Evolutionary conservation across 2,113 vertebrate species (phyloP), one percentile per base, ranked within the genome.

Genomic region (Rallus limicola): DNA sequence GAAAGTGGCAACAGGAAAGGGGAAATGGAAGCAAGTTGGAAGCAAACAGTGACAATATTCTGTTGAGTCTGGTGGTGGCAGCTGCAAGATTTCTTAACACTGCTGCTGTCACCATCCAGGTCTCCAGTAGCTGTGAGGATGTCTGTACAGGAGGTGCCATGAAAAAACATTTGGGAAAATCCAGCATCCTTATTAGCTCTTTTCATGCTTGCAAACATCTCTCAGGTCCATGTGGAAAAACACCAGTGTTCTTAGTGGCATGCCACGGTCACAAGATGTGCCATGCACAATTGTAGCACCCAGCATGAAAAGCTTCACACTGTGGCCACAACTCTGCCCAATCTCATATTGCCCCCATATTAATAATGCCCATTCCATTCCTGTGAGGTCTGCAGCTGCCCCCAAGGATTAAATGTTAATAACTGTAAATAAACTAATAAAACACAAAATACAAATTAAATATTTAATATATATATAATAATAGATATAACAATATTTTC

Each of bases 291-390:
- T 42, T 7, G 26, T 20, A 46, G 34, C 36, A n/a, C 48, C 42
- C 9, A 6, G 13, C 0, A 1, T 24, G 38, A 23, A 13, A 34
- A 76, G 28, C 52, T 10, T 12, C 36, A 58, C 5, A 1, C 9
- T 19, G 50, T 44, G 42, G 58, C 28, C 28, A 8, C 18, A 4
- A 2, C 26, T 80, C 52, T 55, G 36, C 64, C 59, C 33, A 4
- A 2, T 8, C 2, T 0, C 6, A 0, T 4, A 5, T 29, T 14
- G 21, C 25, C 42, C 36, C 21, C 3, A 2, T 13, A 8, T 13
- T 48, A 18, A 8, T 40, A 70, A 59, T 15, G 25, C 6, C 10
- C 8, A 0, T 16, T 53, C 34, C 19, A 5, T 21, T 84, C 36
- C 44, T 16, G 33, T 17, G 9, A n/a, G 42, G 19, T 48, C 68